A percentile compares a stretch with the other conserved stretches of the same genome.
These are phyloP conservation scores for Drosophila tristis DNA, from an alignment of 1,140 invertebrate genomes.

Conservation along the genomic window DNA sequence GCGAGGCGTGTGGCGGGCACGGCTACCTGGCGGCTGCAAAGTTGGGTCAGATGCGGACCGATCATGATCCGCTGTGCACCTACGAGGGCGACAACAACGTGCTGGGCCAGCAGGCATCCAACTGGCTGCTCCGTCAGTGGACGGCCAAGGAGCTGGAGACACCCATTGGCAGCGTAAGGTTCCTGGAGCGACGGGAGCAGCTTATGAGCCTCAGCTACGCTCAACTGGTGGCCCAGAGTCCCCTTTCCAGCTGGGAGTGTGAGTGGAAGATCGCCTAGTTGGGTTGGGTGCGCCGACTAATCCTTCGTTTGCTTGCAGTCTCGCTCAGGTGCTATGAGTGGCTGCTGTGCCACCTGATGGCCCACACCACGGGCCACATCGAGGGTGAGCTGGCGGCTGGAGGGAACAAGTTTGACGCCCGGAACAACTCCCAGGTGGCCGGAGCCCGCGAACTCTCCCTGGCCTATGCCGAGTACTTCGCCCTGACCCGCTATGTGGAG, in stretches of 20 bases:
- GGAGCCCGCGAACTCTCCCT: constrained; percentile 90
- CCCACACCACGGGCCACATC: constrained; percentile 88
- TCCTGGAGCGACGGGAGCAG: constrained; percentile 85
- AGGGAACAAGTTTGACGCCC: constrained; percentile 89
- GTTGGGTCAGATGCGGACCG: constrained; percentile 92
- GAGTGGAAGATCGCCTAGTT: constrained; percentile 69
- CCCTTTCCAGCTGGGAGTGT: constrained; percentile 85
- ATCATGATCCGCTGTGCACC: constrained; percentile 96
- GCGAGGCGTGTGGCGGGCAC: constrained; percentile 93
- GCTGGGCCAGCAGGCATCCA: constrained; percentile 96
- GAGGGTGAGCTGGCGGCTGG: constrained; percentile 86
- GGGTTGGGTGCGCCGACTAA: not conserved
- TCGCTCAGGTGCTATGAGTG: constrained; percentile 91
- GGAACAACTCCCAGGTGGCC: constrained; percentile 93
- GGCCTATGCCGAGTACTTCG: constrained; percentile 90
- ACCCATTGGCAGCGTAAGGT: constrained; percentile 88
- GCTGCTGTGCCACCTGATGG: constrained; percentile 92
- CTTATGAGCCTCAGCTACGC: constrained; percentile 86
- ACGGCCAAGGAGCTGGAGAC: constrained; percentile 85
- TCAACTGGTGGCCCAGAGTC: constrained; percentile 40
- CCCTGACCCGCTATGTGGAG: constrained; percentile 86
- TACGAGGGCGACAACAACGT: constrained; percentile 99
- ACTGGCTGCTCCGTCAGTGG: constrained; percentile 92
- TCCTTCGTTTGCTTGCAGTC: constrained; percentile 85
- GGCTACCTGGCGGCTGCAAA: constrained; percentile 88